A percentile compares a stretch with the other conserved stretches of the same genome.
Evolutionary conservation across 2,888 invertebrate species (phyloP).

Genomic region (Elegia similella): DNA sequence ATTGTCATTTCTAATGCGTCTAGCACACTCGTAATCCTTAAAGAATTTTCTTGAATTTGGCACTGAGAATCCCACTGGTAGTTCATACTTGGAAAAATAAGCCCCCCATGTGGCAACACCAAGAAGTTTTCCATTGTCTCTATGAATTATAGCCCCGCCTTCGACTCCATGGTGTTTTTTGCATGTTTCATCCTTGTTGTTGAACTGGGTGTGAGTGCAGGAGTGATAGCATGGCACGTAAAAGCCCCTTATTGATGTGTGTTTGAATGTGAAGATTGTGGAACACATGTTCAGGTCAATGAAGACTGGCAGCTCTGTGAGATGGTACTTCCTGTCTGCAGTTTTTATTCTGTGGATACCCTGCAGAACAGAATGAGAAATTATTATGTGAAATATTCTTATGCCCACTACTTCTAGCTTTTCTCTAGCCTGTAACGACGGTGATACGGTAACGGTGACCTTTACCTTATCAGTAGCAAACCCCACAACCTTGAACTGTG

Average conservation of each 20-base stretch:
- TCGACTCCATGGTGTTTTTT: conserved; percentile 46
- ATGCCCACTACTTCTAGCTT: too few species aligned
- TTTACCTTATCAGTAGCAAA: conserved; percentile 48
- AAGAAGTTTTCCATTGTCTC: conserved; percentile 35
- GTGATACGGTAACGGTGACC: too few species aligned
- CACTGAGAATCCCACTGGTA: conserved; percentile 58
- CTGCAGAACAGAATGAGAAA: conserved; percentile 30
- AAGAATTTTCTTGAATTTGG: conserved; percentile 49
- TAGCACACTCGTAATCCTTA: conserved; percentile 49
- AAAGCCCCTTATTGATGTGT: conserved; percentile 31
- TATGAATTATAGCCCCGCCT: conserved; percentile 49
- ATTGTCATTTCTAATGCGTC: conserved; percentile 38
- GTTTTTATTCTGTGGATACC: conserved; percentile 28
- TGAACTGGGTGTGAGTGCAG: conserved; percentile 38
- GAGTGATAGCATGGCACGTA: conserved; percentile 57
- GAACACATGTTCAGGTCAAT: conserved; percentile 43
- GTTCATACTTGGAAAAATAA: conserved; percentile 24
- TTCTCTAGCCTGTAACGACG: too few species aligned
- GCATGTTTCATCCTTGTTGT: conserved; percentile 29
- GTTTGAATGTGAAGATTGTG: conserved; percentile 34
- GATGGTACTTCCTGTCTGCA: conserved; percentile 27
- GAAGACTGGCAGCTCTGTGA: conserved; percentile 42
- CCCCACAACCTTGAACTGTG: conserved; percentile 45
- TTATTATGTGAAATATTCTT: too few species aligned
- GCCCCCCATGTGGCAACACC: conserved; percentile 61